Base-by-base conservation (phyloP, 2,797 vertebrate species). In the Emys orbicularis region DNA sequence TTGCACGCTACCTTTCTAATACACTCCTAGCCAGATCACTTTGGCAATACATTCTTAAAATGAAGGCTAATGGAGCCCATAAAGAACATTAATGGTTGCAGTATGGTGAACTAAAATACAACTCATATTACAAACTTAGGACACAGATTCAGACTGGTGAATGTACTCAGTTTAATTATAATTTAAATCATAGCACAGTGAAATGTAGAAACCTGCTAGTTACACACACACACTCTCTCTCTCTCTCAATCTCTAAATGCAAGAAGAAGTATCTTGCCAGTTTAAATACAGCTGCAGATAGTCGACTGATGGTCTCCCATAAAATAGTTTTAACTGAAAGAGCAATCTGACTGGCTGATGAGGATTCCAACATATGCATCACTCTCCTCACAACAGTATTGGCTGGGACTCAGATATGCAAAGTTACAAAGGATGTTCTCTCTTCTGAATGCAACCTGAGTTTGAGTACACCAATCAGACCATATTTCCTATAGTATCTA, bases 101-200 rank as follows among this genome's bases (percentile, higher is more conserved):
- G 50, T 1, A 65, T 0, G 76, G 25, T 6, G 79, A 72, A 82
- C 84, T 86, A 85, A 31, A 87, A 87, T 1, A 5, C 87, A 92
- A 91, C 31, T 84, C 53, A 87, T 93, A 93, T 72, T 88, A 59
- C 90, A 57, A 94, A 93, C 88, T 91, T 91, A 83, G 23, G 84
- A 83, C 81, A 65, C 53, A 65, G 82, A 68, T 44, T 84, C 72
- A 57, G 83, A 76, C 53, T 84, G 92, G 47, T 81, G 90, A 90
- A 87, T 93, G 81, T 79, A 25, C 86, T 80, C 44, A 44, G 19
- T 77, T 94, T 90, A 86, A 94, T 87, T 86, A 92, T 77, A 61
- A 81, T 61, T 56, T 90, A 83, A 89, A 72, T 27, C 52, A 84
- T 57, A 94, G 49, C 11, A 90, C 83, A 96, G 84, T 93, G 47